Conservation (phyloP, 1,140 invertebrate genomes). For the Drosophila rufa region DNA sequence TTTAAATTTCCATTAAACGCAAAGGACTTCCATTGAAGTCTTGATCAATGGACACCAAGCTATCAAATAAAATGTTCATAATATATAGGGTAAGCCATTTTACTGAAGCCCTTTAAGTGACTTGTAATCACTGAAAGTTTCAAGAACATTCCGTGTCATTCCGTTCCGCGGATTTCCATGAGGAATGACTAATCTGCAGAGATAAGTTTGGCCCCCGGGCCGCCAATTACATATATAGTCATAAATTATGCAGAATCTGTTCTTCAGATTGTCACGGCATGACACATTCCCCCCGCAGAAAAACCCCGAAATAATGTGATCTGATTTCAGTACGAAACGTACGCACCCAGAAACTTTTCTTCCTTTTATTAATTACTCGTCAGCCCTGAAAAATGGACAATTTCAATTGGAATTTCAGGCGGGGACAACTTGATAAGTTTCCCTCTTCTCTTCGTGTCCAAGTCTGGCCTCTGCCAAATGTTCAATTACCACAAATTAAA, state of each 20-base stretch:
- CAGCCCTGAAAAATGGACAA: slow-evolving; percentile 56
- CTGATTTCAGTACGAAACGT: slow-evolving; percentile 4
- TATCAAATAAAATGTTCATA: neutral
- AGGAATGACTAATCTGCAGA: slow-evolving; percentile 16
- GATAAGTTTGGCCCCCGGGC: slow-evolving; percentile 4
- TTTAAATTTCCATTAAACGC: neutral
- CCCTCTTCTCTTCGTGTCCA: slow-evolving; percentile 16
- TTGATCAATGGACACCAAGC: neutral
- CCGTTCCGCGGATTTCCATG: neutral
- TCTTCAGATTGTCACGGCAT: slow-evolving; percentile 12
- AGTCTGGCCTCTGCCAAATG: slow-evolving; percentile 35
- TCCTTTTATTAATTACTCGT: slow-evolving; percentile 51
- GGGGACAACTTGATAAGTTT: slow-evolving; percentile 50
- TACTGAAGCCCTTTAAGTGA: neutral
- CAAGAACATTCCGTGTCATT: slow-evolving; percentile 4
- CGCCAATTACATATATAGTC: slow-evolving; percentile 7
- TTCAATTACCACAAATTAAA: slow-evolving; percentile 82
- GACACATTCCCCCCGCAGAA: slow-evolving; percentile 16
- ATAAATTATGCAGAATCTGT: slow-evolving; percentile 26
- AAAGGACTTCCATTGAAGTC: too few species aligned
- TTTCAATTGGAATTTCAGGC: slow-evolving; percentile 60
- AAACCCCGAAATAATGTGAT: slow-evolving; percentile 25
- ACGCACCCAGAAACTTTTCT: slow-evolving; percentile 24
- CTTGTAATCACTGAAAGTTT: slow-evolving; percentile 7
- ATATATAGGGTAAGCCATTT: neutral